Evolutionary conservation across 2,113 vertebrate genomes (phyloP).

Genomic region (Xyrauchen texanus): DNA sequence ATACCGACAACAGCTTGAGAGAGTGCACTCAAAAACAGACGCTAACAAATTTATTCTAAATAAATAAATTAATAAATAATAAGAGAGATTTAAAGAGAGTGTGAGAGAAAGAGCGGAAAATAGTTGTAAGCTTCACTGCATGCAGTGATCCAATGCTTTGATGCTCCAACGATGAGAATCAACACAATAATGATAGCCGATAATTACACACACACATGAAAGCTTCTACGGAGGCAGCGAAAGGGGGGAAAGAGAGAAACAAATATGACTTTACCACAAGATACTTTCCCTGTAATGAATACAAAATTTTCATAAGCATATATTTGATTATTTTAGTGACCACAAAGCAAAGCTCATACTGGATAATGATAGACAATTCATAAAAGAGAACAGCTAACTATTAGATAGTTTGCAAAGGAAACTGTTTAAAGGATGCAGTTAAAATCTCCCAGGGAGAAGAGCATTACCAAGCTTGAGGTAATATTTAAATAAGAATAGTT

Average conservation of each 20-base stretch:
- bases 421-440: too few species aligned
- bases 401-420: too few species aligned
- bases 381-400: too few species aligned
- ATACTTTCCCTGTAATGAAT: constrained; percentile 42
- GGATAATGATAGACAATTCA: too few species aligned
- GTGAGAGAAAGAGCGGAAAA: too few species aligned
- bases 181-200: constrained; percentile 75
- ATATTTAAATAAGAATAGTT: too few species aligned
- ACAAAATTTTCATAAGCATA: constrained; percentile 70
- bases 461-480: too few species aligned
- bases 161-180: constrained; percentile 73
- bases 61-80: constrained; percentile 54
- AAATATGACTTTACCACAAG: constrained; percentile 77
- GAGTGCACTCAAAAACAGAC: constrained; percentile 83
- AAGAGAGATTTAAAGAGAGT: constrained; percentile 11
- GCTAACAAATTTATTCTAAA: constrained; percentile 72
- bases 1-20: constrained; percentile 80
- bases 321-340: constrained; percentile 64
- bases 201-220: constrained; percentile 77
- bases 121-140: too few species aligned
- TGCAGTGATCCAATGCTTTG: constrained; percentile 70
- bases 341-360: constrained; percentile 61
- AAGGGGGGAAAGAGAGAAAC: constrained; percentile 27
- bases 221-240: constrained; percentile 60
- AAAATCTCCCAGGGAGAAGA: too few species aligned